Evolutionary conservation across 2,113 vertebrate genomes (phyloP).

Genomic region (Vidua macroura): DNA sequence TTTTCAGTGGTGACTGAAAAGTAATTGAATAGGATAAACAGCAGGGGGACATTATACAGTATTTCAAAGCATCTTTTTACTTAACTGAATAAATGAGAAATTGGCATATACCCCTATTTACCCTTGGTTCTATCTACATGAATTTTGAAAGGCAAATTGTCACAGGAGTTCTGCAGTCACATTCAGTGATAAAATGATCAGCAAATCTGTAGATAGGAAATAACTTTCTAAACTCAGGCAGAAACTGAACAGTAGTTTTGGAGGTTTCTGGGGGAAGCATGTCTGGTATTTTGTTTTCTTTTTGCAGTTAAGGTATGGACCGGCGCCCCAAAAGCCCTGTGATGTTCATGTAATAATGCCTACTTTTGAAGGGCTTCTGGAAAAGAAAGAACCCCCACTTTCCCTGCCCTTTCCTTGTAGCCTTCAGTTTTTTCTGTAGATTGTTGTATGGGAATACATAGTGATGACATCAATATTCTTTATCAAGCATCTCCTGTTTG

Average conservation of each 20-base stretch:
- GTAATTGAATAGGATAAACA: not conserved
- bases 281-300: not conserved
- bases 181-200: not conserved
- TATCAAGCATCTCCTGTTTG: not conserved
- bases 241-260: fast-evolving
- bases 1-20: not conserved
- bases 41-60: not conserved
- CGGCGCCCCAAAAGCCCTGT: not conserved
- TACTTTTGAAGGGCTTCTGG: not conserved
- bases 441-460: fast-evolving
- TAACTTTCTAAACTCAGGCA: not conserved
- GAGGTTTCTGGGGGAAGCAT: fast-evolving
- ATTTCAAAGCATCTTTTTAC: not conserved
- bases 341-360: not conserved
- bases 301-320: not conserved
- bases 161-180: not conserved
- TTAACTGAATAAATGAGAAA: not conserved
- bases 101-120: not conserved
- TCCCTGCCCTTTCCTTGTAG: not conserved
- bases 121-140: not conserved
- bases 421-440: not conserved
- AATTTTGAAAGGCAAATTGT: not conserved
- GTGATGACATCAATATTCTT: not conserved
- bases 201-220: not conserved
- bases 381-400: not conserved